Conservation (phyloP, 2,113 vertebrate species). For the Gasterosteus nipponicus region DNA sequence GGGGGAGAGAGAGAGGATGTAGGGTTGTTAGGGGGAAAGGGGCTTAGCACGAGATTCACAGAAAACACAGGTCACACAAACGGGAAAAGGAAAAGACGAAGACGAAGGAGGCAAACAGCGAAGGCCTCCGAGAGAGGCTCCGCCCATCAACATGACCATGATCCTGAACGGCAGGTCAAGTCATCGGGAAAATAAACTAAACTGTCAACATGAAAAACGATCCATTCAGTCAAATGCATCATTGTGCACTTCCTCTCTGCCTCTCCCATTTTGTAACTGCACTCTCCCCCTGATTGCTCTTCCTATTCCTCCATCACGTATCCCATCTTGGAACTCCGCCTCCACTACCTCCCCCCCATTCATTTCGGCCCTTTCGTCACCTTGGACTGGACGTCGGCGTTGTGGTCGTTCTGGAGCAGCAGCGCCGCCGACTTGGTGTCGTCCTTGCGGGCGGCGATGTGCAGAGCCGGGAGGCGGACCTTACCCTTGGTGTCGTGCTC, state of each 20-base stretch:
- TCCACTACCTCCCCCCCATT: not conserved
- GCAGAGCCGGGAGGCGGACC: conserved; percentile 92
- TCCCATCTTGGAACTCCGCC: not conserved
- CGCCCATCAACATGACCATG: not conserved
- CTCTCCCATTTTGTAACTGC: not conserved
- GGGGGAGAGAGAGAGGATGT: conserved; percentile 28
- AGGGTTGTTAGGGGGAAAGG: conserved; percentile 65
- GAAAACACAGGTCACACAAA: conserved; percentile 27
- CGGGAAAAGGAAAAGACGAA: conserved; percentile 24
- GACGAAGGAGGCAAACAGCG: conserved; percentile 12
- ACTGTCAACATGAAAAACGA: not conserved
- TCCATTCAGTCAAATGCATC: conserved; percentile 7
- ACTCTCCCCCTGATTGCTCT: not conserved
- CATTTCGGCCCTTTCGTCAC: conserved; percentile 75
- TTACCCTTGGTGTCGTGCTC: conserved; percentile 99
- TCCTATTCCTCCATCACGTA: not conserved
- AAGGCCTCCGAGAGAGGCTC: not conserved
- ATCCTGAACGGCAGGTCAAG: not conserved
- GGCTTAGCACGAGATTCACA: conserved; percentile 33
- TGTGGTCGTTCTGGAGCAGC: conserved; percentile 97
- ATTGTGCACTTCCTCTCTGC: not conserved
- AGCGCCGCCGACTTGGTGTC: conserved; percentile 97
- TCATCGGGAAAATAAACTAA: conserved; percentile 5
- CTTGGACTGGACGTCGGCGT: conserved; percentile 98
- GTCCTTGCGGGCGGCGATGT: conserved; percentile 96